Evolutionary conservation across 2,888 invertebrate genomes (phyloP), one percentile per base, ranked within the genome.

Genomic region (Alcis repandata): DNA sequence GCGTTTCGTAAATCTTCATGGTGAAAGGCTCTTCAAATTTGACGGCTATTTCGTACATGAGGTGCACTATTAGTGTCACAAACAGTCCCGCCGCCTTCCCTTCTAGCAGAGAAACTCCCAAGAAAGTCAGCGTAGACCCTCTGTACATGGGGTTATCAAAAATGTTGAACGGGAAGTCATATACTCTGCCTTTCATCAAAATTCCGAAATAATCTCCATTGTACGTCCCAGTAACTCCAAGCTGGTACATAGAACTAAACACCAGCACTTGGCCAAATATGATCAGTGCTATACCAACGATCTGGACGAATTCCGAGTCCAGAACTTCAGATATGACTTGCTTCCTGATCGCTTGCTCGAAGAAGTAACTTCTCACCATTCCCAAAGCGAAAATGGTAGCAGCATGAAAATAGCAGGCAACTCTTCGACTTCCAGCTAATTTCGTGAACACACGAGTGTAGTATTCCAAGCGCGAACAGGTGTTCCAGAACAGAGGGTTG

Each of bases 131-230:
- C 8, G 75, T 75, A 0, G 72, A 73, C 1, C 75, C 75, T 56
- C 73, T 57, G 45, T 75, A 75, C 75, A 75, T 75, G 1, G 75
- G 75, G 20, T 75, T 75, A 7, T 70, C 27, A 45, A 68, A 69
- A 17, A 75, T 38, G 20, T 72, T 75, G 20, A 70, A 75, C 0
- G 75, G 75, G 22, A 75, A 75, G 6, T 60, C 59, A 10, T 65
- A 70, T 10, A 75, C 72, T 45, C 71, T 69, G 9, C 62, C 59
- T 59, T 69, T 67, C 72, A 73, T 75, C 8, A 75, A 57, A 22
- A 75, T 75, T 8, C 75, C 75, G 13, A 75, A 75, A 49, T 75
- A 73, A 58, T 75, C 75, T 3, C 75, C 75, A 32, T 70, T 68
- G 41, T 75, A 73, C 2, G 75, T 75, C 7, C 75, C 75, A 9